A percentile compares a stretch with the other conserved stretches of the same genome.
These are phyloP conservation scores for Todus mexicanus DNA, from an alignment of 2,797 vertebrate genomes.

Conservation along the genomic window DNA sequence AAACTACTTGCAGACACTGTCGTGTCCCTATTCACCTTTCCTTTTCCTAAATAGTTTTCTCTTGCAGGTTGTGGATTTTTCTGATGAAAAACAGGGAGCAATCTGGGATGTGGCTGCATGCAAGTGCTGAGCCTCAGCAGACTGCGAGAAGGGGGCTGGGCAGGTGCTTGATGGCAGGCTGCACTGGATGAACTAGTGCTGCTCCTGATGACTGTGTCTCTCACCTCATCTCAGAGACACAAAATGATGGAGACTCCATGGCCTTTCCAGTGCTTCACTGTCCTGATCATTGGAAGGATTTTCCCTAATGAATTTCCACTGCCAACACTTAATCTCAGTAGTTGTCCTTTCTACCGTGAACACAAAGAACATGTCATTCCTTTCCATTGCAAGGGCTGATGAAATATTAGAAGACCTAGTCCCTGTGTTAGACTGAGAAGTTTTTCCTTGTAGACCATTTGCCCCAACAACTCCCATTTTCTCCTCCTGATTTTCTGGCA, in stretches of 20 bases:
- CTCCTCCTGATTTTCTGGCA: not conserved
- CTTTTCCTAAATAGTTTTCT: not conserved
- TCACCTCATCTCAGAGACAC: not conserved
- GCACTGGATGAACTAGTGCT: not conserved
- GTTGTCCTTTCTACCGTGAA: not conserved
- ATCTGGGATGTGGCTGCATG: not conserved
- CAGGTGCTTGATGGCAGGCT: not conserved
- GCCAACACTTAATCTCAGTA: not conserved
- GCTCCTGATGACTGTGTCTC: not conserved
- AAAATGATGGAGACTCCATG: not conserved
- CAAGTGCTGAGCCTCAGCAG: not conserved
- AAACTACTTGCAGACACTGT: not conserved
- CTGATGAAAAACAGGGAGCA: not conserved
- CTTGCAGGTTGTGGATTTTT: not conserved
- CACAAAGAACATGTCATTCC: not conserved
- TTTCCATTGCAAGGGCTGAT: not conserved
- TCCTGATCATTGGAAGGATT: not conserved
- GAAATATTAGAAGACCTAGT: not conserved
- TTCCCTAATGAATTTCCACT: slow-evolving; percentile 3
- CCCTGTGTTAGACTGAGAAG: not conserved
- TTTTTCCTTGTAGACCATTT: not conserved
- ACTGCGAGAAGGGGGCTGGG: not conserved
- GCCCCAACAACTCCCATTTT: not conserved
- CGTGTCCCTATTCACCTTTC: not conserved
- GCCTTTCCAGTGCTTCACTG: not conserved